Base-by-base conservation (phyloP, 2,113 vertebrate genomes). In the Cardinalis cardinalis region DNA sequence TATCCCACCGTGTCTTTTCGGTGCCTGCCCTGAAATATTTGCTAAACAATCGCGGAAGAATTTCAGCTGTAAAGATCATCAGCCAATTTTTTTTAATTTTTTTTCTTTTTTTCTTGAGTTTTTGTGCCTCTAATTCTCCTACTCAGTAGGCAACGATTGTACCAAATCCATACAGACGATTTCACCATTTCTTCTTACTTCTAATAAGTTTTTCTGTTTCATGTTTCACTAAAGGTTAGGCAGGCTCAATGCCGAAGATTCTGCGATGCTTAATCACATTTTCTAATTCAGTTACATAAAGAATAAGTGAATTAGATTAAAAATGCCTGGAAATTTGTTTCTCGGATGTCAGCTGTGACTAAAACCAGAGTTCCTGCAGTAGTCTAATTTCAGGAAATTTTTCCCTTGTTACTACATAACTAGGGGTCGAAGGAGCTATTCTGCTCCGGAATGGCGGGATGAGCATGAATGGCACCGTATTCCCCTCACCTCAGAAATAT, bases 301-400 rank as follows among this genome's bases (percentile, higher is more conserved):
- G 98, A 98, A 97, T 97, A 97, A 98, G 95, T 80, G 94, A 98
- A 98, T 97, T 98, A 97, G 94, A 96, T 97, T 97, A 80, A 94
- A 97, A 97, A 97, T 97, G 97, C 95, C 97, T 98, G 97, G 97
- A 97, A 98, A 98, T 97, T 97, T 98, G 96, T 98, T 98, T 97
- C 89, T 94, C 90, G 80, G 96, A 94, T 98, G 98, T 97, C 97
- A 98, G 96, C 91, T 96, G 77, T 98, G 98, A 98, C 95, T 97
- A 92, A 97, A 98, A 95, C 96, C 98, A 98, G 98, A 97, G 97
- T 97, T 97, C 97, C 97, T 98, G 97, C 96, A 68, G 87, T 86
- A 96, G 94, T 85, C 96, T 98, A 98, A 98, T 98, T 97, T 97
- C 97, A 98, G 98, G 97, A 98, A 98, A 97, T 96, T 97, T 97